Evolutionary conservation across 1,140 invertebrate genomes (phyloP), one percentile per base, ranked within the genome.

Genomic region (Papilio machaon): DNA sequence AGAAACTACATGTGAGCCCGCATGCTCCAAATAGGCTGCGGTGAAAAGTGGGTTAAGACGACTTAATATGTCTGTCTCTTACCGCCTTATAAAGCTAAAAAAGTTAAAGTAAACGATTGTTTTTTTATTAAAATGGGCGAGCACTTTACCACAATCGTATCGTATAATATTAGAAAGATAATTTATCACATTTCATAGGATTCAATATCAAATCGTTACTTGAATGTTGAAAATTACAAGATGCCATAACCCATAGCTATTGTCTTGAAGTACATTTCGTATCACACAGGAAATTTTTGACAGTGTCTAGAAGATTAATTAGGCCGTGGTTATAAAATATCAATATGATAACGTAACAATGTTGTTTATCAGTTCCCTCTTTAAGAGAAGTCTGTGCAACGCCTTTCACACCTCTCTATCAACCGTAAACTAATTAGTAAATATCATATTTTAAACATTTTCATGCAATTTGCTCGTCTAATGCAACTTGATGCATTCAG

Each of bases 21-120:
- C 64, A 30, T 70, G 64, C 30, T 35, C 64, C 64, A 70, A 70
- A 70, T 35, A 70, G 64, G n/a, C 23, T 35, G 23, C 13, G 30
- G 64, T 70, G 64, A 38, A 70, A 70, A 70, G 64, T 70, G 64
- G 64, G 64, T 38, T 70, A 70, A 70, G 64, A 70, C 64, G 64
- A 70, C 64, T 70, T 70, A 70, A 70, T 70, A 38, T 35, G 4
- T 67, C 23, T 30, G 60, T 11, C 64, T 70, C 64, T 35, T 70
- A 70, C 64, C 11, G 35, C 64, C 64, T 70, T 70, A 70, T 70
- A 70, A 17, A 70, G 64, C 5, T 70, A 70, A 70, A 17, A 70
- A 70, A 70, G 64, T 35, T 30, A 38, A 70, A 70, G 30, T 35
- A 70, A 70, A 70, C 64, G 30, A 30, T 70, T 70, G 64, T 70